Evolutionary conservation across 2,113 vertebrate genomes (phyloP), one percentile per base, ranked within the genome.

Genomic region (Malaclemys terrapin): DNA sequence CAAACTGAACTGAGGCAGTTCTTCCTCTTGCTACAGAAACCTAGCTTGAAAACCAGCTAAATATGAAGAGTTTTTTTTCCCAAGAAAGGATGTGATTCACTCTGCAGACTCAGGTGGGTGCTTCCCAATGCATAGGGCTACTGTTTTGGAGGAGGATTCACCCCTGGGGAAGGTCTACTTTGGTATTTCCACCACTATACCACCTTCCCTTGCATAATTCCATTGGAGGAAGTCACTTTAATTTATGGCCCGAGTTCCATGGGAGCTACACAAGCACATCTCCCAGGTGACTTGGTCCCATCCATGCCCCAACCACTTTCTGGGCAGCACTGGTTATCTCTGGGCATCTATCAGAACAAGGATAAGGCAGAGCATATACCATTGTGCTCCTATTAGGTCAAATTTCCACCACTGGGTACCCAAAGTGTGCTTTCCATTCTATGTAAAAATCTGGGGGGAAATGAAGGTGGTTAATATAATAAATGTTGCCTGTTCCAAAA

Each of bases 281-380:
- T 85, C 1, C 29, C 31, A 69, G n/a, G 17, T 11, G 35, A 7
- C 4, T 1, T 93, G 45, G 31, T 54, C 13, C 57, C 8, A 54
- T 0, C 0, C 3, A 5, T 50, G 19, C 84, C 90, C 56, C 86
- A 31, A 8, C 1, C 2, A 59, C 19, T 3, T 50, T n/a, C 59
- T 82, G 31, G 42, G 27, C 8, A 0, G 0, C 50, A 54, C 0
- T 20, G 1, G 19, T 8, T 14, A 50, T 24, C 27, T 4, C 0
- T 20, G 1, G 10, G 8, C 14, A 50, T 19, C 27, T 4, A 13
- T 38, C 89, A 82, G 84, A 8, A 3, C 2, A 38, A 5, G 3
- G 2, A 75, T 90, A 62, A 31, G 29, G 27, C 11, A 31, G 29
- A 31, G 53, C 24, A 57, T 0, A 17, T 8, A 35, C 27, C 59